These are phyloP conservation scores for Diplodus sargus DNA, from an alignment of 2,797 vertebrate genomes.

Conservation along the genomic window DNA sequence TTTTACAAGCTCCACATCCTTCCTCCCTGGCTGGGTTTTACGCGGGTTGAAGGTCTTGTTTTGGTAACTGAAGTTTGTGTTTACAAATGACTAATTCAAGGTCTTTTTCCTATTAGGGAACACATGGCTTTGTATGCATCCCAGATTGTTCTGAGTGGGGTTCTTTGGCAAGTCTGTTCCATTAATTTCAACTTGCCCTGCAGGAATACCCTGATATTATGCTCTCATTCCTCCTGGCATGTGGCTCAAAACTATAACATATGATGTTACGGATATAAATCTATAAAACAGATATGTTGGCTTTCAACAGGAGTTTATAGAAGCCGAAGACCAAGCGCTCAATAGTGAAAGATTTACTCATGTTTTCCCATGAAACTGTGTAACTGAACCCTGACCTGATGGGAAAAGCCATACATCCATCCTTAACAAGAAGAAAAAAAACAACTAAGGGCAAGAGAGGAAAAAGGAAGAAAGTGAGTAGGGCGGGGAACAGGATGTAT, in stretches of 20 bases:
- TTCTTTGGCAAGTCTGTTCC: not conserved
- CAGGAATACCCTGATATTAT: not conserved
- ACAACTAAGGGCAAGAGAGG: not conserved
- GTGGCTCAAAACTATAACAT: not conserved
- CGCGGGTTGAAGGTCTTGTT: not conserved
- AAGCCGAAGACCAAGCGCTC: not conserved
- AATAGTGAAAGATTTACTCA: too few species aligned
- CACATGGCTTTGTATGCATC: not conserved
- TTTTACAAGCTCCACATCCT: constrained; percentile 10
- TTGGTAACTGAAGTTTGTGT: not conserved
- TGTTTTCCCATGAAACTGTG: not conserved
- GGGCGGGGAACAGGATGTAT: constrained; percentile 47
- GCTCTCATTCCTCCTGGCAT: not conserved
- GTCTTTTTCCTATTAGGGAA: not conserved
- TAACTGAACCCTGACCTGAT: constrained; percentile 12
- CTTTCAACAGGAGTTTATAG: not conserved
- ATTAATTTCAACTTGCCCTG: not conserved
- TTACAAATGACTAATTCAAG: not conserved
- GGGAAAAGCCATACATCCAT: not conserved
- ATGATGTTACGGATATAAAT: not conserved
- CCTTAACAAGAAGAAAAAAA: not conserved
- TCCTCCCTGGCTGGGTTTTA: not conserved
- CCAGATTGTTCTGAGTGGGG: not conserved
- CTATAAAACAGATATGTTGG: not conserved
- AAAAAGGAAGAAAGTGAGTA: constrained; percentile 9